These are phyloP conservation scores for Sciurus carolinensis DNA, from an alignment of 2,797 vertebrate genomes.

Conservation along the genomic window DNA sequence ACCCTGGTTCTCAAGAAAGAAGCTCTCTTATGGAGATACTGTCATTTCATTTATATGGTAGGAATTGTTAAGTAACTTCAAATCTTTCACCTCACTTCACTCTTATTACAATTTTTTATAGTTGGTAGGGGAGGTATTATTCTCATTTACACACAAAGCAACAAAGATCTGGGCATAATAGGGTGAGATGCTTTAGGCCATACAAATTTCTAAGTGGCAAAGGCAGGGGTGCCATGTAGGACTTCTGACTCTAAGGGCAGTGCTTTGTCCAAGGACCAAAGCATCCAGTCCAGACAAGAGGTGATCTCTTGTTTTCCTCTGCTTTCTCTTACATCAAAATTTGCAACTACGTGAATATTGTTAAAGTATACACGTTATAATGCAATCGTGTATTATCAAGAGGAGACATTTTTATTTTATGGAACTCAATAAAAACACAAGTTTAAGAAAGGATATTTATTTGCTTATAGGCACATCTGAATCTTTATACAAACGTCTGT, in stretches of 20 bases:
- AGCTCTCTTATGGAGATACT: background rate
- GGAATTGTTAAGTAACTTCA: background rate
- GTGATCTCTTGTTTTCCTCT: background rate
- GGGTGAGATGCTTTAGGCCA: background rate
- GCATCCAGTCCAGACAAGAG: background rate
- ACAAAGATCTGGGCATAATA: background rate
- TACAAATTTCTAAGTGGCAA: background rate
- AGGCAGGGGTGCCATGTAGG: background rate
- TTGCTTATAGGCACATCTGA: background rate
- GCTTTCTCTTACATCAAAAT: background rate
- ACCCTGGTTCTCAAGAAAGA: background rate
- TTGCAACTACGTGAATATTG: background rate
- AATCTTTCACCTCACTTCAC: background rate
- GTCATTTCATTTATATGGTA: background rate
- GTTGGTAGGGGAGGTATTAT: background rate
- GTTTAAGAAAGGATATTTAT: background rate
- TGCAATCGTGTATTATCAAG: background rate
- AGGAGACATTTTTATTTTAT: slow-evolving; percentile 19
- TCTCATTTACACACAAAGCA: background rate
- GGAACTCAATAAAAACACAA: slow-evolving; percentile 59
- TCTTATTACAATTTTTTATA: background rate
- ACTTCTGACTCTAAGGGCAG: background rate
- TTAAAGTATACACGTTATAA: background rate
- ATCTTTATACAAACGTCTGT: slow-evolving; percentile 77
- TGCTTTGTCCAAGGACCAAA: background rate